Percentiles rank a stretch among this genome's conserved stretches.
phyloP scores from a whole-genome alignment of 2,113 vertebrate species.

The cat (Felis catus) region DNA sequence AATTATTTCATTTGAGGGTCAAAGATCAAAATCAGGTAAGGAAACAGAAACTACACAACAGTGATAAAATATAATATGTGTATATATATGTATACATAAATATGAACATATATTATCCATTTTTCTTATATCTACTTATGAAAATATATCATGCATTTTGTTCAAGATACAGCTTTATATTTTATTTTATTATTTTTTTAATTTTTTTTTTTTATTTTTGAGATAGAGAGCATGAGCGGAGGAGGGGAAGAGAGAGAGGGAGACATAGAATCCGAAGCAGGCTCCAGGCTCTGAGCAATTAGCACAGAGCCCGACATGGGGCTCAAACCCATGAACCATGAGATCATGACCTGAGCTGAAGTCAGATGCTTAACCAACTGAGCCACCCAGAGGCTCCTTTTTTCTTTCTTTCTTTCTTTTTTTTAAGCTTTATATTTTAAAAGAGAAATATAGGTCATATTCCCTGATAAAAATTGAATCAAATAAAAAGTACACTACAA shows the following conservation, averaged over 20 bases:
- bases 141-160: not conserved
- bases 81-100: not conserved
- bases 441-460: not conserved
- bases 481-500: not conserved
- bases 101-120: not conserved
- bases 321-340: no score
- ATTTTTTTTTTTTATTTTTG: no score
- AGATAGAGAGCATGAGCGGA: no score
- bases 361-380: no score
- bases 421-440: not conserved
- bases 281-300: no score
- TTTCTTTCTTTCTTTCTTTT: no score
- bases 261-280: no score
- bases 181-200: not conserved
- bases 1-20: not conserved
- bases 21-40: slow-evolving; percentile 40
- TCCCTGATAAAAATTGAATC: not conserved
- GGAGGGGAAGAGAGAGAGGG: no score
- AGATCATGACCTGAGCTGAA: no score
- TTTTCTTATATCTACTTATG: not conserved
- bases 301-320: no score
- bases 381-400: no score
- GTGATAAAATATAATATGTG: not conserved
- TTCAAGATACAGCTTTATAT: not conserved
- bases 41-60: not conserved